A percentile compares a stretch with the other conserved stretches of the same genome.
These are phyloP conservation scores for Caenorhabditis latens DNA, from an alignment of 1,140 invertebrate genomes.

Conservation along the genomic window DNA sequence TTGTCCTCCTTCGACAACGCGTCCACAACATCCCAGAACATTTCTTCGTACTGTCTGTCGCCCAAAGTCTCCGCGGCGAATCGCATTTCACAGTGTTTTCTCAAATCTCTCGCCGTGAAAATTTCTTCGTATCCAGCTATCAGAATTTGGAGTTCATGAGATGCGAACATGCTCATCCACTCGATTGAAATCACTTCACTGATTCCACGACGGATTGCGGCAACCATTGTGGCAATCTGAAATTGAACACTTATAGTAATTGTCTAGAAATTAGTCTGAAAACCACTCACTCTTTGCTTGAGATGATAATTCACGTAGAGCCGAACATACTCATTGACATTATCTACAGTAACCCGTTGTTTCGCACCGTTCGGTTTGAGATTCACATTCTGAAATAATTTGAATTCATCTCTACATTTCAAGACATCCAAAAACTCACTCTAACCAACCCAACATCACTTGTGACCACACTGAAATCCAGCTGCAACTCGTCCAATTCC, in stretches of 20 bases:
- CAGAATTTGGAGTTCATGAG: slow-evolving; percentile 53
- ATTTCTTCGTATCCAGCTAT: slow-evolving; percentile 47
- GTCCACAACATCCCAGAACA: slow-evolving; percentile 52
- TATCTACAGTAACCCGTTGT: slow-evolving; percentile 51
- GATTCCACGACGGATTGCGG: slow-evolving; percentile 56
- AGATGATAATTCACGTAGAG: slow-evolving; percentile 60
- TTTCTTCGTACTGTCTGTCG: slow-evolving; percentile 3
- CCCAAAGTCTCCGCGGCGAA: neutral
- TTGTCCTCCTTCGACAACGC: slow-evolving; percentile 34
- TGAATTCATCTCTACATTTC: neutral
- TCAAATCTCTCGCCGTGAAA: slow-evolving; percentile 1
- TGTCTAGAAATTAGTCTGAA: neutral
- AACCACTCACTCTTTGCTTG: slow-evolving; percentile 50
- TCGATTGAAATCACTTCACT: slow-evolving; percentile 32
- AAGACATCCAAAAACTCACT: neutral
- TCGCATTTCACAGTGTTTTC: neutral
- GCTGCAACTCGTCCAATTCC: slow-evolving; percentile 42
- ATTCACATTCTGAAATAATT: slow-evolving; percentile 41
- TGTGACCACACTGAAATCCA: slow-evolving; percentile 60
- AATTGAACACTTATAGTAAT: neutral
- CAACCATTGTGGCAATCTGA: slow-evolving; percentile 59
- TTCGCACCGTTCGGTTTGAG: slow-evolving; percentile 57
- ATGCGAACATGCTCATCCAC: slow-evolving; percentile 62
- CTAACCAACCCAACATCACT: slow-evolving; percentile 44
- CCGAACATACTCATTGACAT: slow-evolving; percentile 54